phyloP scores from a whole-genome alignment of 2,888 invertebrate genomes.

The Acheta domesticus region DNA sequence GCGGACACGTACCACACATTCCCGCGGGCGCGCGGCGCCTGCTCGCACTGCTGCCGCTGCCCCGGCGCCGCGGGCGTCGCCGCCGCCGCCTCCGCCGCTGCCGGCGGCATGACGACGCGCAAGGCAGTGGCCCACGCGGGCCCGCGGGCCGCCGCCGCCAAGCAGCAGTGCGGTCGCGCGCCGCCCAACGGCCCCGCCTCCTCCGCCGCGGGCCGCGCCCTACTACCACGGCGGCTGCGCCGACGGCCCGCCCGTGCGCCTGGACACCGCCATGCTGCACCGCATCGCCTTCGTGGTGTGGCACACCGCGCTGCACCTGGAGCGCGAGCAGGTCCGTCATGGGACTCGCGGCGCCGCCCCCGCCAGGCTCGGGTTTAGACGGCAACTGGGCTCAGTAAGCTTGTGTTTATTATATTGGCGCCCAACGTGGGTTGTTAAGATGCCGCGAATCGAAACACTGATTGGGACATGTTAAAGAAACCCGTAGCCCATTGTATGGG shows the following conservation, averaged over 20 bases:
- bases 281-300: constrained; percentile 71
- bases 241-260: constrained; percentile 47
- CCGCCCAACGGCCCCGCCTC: constrained; percentile 43
- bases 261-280: constrained; percentile 59
- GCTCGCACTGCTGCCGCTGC: neutral
- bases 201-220: constrained; percentile 41
- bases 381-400: too few species aligned
- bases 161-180: constrained; percentile 34
- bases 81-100: neutral
- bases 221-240: constrained; percentile 36
- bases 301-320: constrained; percentile 69
- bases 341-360: neutral
- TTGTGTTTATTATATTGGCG: too few species aligned
- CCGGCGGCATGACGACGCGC: constrained; percentile 19
- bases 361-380: neutral
- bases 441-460: too few species aligned
- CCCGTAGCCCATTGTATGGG: too few species aligned
- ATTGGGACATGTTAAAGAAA: too few species aligned
- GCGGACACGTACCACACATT: neutral
- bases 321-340: constrained; percentile 48
- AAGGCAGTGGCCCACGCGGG: constrained; percentile 40
- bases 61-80: neutral
- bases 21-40: neutral
- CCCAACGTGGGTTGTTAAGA: too few species aligned
- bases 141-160: constrained; percentile 41